Evolutionary conservation across 2,113 vertebrate species (phyloP).

Genomic region (Indicator indicator): DNA sequence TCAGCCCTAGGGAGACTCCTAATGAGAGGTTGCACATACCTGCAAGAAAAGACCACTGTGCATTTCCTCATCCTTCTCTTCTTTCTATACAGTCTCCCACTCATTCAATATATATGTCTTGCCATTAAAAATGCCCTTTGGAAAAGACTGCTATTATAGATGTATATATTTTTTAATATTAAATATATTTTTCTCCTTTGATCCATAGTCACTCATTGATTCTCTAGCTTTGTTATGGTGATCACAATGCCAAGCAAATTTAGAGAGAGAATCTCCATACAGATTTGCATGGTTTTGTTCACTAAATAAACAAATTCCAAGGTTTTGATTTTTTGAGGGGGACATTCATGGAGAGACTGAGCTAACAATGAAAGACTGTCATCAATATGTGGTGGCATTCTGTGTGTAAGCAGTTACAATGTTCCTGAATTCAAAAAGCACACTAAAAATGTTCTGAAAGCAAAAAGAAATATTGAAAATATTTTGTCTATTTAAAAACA

Average conservation of each 20-base stretch:
- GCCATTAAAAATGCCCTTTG: constrained; percentile 12
- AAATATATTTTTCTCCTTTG: constrained; percentile 37
- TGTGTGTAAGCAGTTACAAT: not conserved
- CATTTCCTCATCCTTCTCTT: not conserved
- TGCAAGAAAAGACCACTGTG: not conserved
- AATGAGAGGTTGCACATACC: not conserved
- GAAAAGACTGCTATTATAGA: constrained; percentile 25
- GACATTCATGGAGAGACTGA: not conserved
- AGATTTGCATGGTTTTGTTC: constrained; percentile 43
- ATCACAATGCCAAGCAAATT: constrained; percentile 61
- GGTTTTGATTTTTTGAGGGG: not conserved
- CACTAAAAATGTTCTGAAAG: constrained; percentile 36
- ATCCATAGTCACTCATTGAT: constrained; percentile 48
- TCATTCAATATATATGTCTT: not conserved
- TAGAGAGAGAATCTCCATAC: constrained; percentile 47
- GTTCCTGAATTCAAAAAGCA: not conserved
- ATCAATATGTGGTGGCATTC: not conserved
- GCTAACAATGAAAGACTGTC: not conserved
- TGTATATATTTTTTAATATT: not conserved
- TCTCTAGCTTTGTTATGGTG: constrained; percentile 10
- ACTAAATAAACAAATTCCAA: constrained; percentile 41
- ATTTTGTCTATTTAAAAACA: not conserved
- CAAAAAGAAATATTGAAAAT: not conserved
- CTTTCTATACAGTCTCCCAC: not conserved
- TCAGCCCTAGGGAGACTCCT: not conserved